Evolutionary conservation across 2,888 invertebrate species (phyloP).

Genomic region (Athalia cordata): DNA sequence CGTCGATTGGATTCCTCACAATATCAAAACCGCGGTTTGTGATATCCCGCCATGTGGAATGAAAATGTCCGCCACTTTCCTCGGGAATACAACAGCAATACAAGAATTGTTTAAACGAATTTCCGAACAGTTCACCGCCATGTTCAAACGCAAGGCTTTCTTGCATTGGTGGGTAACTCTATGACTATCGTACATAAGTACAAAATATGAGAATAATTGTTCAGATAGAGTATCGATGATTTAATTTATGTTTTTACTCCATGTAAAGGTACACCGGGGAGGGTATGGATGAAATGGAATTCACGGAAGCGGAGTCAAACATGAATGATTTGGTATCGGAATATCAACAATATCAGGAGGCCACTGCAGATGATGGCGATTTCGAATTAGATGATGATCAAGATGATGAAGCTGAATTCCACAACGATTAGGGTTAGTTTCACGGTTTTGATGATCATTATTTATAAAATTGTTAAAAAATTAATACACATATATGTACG

Average conservation of each 20-base stretch:
- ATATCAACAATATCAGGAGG: conserved; percentile 88
- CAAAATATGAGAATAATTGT: background rate
- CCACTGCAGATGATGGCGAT: conserved; percentile 72
- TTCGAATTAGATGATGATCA: conserved; percentile 57
- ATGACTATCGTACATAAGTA: conserved; percentile 63
- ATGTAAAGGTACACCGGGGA: conserved; percentile 84
- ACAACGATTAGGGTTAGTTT: too few relatives aligned
- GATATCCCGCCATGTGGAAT: conserved; percentile 92
- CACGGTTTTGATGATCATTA: too few relatives aligned
- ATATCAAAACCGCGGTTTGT: conserved; percentile 88
- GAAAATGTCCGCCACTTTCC: conserved; percentile 93
- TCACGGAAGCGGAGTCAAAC: conserved; percentile 92
- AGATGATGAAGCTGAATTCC: too few relatives aligned
- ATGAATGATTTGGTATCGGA: conserved; percentile 89
- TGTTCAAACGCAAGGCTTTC: conserved; percentile 92
- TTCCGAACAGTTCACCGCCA: conserved; percentile 90
- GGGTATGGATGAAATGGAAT: conserved; percentile 94
- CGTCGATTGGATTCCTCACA: conserved; percentile 92
- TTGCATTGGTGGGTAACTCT: conserved; percentile 80
- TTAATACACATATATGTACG: too few relatives aligned
- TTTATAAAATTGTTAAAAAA: too few relatives aligned
- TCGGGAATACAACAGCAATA: conserved; percentile 90
- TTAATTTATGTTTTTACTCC: background rate
- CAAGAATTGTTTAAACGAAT: conserved; percentile 91
- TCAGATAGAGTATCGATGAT: background rate